Percentiles rank a stretch among this genome's conserved stretches.
Evolutionary conservation across 2,888 invertebrate genomes (phyloP).

Genomic region (Pimpla rufipes): DNA sequence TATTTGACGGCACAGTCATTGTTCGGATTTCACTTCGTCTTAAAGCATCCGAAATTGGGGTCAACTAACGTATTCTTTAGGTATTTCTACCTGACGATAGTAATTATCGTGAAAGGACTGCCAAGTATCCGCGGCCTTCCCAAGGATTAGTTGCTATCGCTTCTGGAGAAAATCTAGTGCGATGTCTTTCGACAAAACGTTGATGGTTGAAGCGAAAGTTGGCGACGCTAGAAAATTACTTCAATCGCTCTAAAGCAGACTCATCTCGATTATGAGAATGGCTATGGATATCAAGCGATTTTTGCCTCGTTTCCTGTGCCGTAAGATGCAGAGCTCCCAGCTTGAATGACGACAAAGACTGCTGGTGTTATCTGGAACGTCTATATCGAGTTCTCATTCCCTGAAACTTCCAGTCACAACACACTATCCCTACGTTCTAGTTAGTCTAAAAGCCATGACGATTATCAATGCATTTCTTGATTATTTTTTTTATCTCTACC

Average conservation of each 20-base stretch:
- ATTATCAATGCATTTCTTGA: slow-evolving; percentile 6
- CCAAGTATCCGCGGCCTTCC: not conserved
- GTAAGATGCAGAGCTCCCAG: not conserved
- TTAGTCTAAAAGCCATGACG: slow-evolving; percentile 29
- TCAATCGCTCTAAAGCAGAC: not conserved
- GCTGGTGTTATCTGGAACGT: slow-evolving; percentile 12
- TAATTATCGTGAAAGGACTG: slow-evolving; percentile 30
- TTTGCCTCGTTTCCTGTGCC: not conserved
- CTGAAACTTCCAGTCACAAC: not conserved
- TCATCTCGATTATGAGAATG: not conserved
- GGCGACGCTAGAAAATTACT: not conserved
- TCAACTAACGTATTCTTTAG: not conserved
- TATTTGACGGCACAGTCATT: too few relatives aligned
- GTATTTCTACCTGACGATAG: not conserved
- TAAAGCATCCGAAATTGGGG: too few relatives aligned
- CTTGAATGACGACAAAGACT: slow-evolving; percentile 1
- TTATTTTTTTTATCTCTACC: slow-evolving; percentile 18
- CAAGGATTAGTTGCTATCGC: not conserved
- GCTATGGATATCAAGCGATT: not conserved
- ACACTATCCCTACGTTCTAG: slow-evolving; percentile 5
- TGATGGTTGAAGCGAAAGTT: not conserved
- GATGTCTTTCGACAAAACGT: not conserved
- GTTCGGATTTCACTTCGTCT: too few relatives aligned
- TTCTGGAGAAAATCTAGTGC: not conserved
- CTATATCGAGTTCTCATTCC: slow-evolving; percentile 30